Evolutionary conservation across 2,888 invertebrate species (phyloP).

Genomic region (Eristalinus aeneus): DNA sequence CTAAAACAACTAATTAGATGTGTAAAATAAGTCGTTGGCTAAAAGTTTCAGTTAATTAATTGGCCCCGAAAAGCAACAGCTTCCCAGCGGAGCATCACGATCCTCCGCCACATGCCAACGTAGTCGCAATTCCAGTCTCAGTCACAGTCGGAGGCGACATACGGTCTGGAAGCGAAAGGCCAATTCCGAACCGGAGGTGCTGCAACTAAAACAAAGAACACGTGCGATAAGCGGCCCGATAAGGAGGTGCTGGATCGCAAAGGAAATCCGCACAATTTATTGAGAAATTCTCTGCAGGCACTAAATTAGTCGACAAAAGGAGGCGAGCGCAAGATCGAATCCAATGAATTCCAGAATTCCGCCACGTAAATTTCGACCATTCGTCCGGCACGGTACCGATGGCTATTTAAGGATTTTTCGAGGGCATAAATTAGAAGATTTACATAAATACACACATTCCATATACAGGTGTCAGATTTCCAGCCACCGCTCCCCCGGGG

Average conservation of each 20-base stretch:
- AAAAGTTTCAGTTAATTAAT: conserved; percentile 73
- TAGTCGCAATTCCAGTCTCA: neutral
- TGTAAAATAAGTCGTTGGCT: conserved; percentile 77
- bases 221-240: conserved; percentile 62
- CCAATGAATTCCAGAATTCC: conserved; percentile 68
- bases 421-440: conserved; percentile 71
- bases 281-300: conserved; percentile 68
- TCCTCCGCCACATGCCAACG: neutral
- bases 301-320: conserved; percentile 70
- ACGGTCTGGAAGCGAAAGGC: conserved; percentile 53
- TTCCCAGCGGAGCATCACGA: conserved; percentile 12
- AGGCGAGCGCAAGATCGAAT: conserved; percentile 62
- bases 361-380: conserved; percentile 62
- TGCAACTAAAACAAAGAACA: conserved; percentile 61
- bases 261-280: conserved; percentile 67
- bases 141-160: conserved; percentile 56
- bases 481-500: conserved; percentile 49
- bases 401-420: conserved; percentile 70
- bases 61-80: conserved; percentile 56
- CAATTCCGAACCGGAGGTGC: conserved; percentile 7
- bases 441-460: conserved; percentile 71
- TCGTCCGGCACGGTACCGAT: conserved; percentile 50
- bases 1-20: conserved; percentile 79
- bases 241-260: conserved; percentile 56
- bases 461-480: conserved; percentile 70